A percentile compares a stretch with the other conserved stretches of the same genome.
Evolutionary conservation across 2,888 invertebrate genomes (phyloP).

Genomic region (Myopa tessellatipennis): DNA sequence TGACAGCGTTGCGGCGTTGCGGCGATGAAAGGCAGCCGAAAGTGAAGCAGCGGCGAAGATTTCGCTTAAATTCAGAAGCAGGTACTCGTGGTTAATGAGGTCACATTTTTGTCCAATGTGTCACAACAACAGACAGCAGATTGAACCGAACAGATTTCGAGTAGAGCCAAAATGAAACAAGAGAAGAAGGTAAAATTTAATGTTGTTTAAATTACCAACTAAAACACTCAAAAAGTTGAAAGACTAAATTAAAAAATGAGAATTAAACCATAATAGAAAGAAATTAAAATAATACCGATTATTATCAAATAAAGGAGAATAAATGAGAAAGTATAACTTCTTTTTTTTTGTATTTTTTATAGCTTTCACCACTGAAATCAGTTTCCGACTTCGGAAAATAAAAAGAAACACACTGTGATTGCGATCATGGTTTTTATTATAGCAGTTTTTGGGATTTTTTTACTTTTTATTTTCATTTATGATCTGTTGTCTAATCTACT

Average conservation of each 20-base stretch:
- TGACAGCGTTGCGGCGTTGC: conserved; percentile 1
- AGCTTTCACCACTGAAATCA: no score
- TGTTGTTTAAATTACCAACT: neutral
- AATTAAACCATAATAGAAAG: neutral
- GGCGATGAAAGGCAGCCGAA: neutral
- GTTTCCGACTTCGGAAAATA: neutral
- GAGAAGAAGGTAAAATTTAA: neutral
- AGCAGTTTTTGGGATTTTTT: neutral
- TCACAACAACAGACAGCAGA: neutral
- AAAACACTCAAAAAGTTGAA: no score
- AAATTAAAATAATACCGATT: no score
- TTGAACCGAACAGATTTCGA: neutral
- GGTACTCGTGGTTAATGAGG: neutral
- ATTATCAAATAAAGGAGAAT: no score
- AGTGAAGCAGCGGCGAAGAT: neutral
- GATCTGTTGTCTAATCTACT: neutral
- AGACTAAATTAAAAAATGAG: neutral
- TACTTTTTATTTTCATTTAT: neutral
- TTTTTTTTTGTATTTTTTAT: no score
- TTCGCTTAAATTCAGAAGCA: neutral
- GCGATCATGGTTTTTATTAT: no score
- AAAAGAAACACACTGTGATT: no score
- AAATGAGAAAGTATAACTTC: no score
- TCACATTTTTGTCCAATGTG: neutral
- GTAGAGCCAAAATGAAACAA: neutral